Percentiles rank a stretch among this genome's conserved stretches.
Evolutionary conservation across 2,797 vertebrate species (phyloP).

Genomic region (Orientallactaga sibirica): DNA sequence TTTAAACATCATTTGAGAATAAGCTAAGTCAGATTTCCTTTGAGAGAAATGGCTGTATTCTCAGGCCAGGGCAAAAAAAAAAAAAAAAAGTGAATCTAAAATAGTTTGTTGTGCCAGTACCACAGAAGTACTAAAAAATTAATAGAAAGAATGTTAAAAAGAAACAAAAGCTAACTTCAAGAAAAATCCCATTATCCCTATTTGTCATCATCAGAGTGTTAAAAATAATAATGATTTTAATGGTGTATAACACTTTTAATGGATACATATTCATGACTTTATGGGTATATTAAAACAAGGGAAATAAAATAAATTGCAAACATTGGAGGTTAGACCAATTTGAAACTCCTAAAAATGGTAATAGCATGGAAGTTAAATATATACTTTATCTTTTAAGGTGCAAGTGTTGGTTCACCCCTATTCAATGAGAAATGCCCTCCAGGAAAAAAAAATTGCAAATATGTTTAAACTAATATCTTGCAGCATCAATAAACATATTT

Average conservation of each 20-base stretch:
- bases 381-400: not conserved
- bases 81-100: not conserved
- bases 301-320: not conserved
- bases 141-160: not conserved
- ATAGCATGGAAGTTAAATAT: not conserved
- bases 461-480: not conserved
- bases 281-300: not conserved
- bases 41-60: not conserved
- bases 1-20: not conserved
- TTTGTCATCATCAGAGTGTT: not conserved
- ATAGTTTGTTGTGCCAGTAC: not conserved
- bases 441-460: not conserved
- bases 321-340: not conserved
- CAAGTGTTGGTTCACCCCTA: not conserved
- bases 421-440: not conserved
- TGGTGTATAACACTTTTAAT: not conserved
- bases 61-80: not conserved
- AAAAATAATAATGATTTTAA: not conserved
- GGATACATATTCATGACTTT: not conserved
- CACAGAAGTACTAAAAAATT: not conserved
- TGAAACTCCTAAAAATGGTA: not conserved
- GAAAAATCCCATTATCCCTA: not conserved
- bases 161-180: not conserved
- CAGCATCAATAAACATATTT: not conserved
- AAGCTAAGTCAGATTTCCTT: not conserved